Conservation (phyloP, 2,797 vertebrate genomes). For the Pogoniulus pusillus region DNA sequence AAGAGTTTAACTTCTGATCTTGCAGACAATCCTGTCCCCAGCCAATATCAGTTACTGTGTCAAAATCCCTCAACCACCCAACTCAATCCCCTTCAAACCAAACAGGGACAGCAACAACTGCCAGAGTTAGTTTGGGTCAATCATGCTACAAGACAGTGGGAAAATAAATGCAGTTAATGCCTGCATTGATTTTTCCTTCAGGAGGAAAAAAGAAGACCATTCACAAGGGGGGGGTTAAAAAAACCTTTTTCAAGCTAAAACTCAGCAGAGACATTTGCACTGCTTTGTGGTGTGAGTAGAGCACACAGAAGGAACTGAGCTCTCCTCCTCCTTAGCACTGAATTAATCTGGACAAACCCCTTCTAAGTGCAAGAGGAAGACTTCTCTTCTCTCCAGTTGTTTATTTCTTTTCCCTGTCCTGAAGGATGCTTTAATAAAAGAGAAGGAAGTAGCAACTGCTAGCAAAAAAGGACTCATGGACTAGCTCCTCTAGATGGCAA, state of each 20-base stretch:
- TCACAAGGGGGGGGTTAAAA: neutral
- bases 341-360: neutral
- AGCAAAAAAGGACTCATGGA: neutral
- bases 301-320: neutral
- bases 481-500: neutral
- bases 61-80: neutral
- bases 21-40: neutral
- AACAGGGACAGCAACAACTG: neutral
- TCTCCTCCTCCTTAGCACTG: neutral
- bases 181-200: neutral
- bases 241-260: neutral
- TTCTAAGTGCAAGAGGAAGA: neutral
- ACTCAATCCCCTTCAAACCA: too few species aligned
- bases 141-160: neutral
- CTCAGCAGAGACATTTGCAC: neutral
- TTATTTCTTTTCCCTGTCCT: neutral
- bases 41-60: neutral
- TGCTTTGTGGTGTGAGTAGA: neutral
- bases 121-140: neutral
- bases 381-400: neutral
- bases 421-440: neutral
- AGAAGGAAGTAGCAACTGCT: neutral
- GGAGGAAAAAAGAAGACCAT: neutral
- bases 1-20: neutral
- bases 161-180: neutral